A percentile compares a stretch with the other conserved stretches of the same genome.
Conservation (phyloP, 1,140 invertebrate species). For the Kradibia gibbosae region DNA sequence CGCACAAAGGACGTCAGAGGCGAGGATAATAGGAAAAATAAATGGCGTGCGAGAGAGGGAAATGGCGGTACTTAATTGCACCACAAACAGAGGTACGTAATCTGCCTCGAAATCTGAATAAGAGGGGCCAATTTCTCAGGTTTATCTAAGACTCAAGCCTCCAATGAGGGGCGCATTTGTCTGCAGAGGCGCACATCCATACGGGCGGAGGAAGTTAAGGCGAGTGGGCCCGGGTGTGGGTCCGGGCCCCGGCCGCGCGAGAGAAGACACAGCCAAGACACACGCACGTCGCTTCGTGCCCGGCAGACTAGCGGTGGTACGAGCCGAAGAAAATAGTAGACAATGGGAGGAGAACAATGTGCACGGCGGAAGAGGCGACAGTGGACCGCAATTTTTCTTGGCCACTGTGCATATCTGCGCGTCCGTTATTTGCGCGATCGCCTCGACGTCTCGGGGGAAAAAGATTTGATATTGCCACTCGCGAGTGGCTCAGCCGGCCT, state of each 20-base stretch:
- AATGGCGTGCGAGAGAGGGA: conserved; percentile 8
- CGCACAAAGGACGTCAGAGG: not conserved
- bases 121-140: conserved; percentile 60
- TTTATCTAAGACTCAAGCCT: conserved; percentile 57
- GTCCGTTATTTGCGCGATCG: not conserved
- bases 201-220: conserved; percentile 15
- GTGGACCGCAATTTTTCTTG: conserved; percentile 1
- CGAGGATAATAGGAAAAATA: not conserved
- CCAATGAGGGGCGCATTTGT: not conserved
- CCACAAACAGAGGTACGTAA: conserved; percentile 56
- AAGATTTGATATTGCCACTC: no score
- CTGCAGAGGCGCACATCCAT: not conserved
- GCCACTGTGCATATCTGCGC: not conserved
- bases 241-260: not conserved
- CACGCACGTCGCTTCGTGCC: not conserved
- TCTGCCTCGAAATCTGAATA: conserved; percentile 63
- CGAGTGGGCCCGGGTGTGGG: not conserved
- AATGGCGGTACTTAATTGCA: conserved; percentile 57
- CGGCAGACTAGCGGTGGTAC: not conserved
- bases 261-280: not conserved
- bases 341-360: conserved; percentile 5
- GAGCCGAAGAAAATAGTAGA: not conserved
- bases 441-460: not conserved
- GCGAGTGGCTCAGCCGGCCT: no score
- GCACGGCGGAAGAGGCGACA: not conserved